These are phyloP conservation scores for Hydrotaea cyrtoneurina DNA, from an alignment of 2,888 invertebrate species.

Conservation along the genomic window DNA sequence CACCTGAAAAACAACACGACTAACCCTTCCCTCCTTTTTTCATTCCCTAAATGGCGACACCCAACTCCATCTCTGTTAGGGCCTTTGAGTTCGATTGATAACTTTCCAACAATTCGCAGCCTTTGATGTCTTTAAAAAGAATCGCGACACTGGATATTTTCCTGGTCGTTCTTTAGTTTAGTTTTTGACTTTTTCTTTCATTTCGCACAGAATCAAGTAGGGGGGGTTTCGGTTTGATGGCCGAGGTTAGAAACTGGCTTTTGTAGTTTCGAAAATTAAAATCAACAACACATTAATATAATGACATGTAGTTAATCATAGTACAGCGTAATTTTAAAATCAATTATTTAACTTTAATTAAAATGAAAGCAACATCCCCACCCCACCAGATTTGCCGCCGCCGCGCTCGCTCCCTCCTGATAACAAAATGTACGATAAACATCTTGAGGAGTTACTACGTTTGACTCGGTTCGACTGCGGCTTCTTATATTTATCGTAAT, in stretches of 20 bases:
- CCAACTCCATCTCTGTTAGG: no score
- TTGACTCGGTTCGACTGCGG: neutral
- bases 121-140: no score
- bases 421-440: neutral
- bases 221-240: no score
- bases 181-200: no score
- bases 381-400: neutral
- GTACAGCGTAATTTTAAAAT: slow-evolving; percentile 1
- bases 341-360: slow-evolving; percentile 32
- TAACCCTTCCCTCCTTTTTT: no score
- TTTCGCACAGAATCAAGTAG: no score
- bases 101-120: no score
- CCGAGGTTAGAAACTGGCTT: neutral
- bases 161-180: neutral
- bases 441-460: neutral
- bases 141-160: neutral
- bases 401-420: neutral
- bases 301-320: slow-evolving; percentile 22
- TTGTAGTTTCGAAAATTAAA: neutral
- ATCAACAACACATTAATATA: neutral
- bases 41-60: no score
- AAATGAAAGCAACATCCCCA: neutral
- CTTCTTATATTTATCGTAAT: neutral
- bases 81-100: no score
- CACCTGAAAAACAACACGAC: no score